phyloP scores from a whole-genome alignment of 2,113 vertebrate genomes.

The Procavia capensis region DNA sequence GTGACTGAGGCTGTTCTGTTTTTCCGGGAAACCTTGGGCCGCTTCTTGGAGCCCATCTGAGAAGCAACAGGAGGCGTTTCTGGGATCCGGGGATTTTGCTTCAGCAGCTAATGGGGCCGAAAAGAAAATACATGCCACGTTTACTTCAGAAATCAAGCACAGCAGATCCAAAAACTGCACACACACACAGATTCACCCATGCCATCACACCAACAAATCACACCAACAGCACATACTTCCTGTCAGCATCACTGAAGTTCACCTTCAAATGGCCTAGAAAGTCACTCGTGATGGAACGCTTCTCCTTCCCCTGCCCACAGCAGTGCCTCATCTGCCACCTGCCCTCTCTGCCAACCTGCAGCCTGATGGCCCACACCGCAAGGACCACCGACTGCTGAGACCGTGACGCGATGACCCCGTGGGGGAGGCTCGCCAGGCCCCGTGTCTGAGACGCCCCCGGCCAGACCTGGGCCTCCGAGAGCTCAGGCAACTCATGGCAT shows the following conservation, averaged over 20 bases:
- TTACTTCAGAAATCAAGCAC: background rate
- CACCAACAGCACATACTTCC: fast-evolving
- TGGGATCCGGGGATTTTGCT: constrained; percentile 68
- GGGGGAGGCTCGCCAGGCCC: too few relatives aligned
- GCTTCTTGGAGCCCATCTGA: constrained; percentile 30
- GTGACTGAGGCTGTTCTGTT: background rate
- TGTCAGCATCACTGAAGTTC: fast-evolving
- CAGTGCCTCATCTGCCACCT: fast-evolving
- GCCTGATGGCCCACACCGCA: background rate
- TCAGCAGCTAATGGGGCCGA: constrained; percentile 80
- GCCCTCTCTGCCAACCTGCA: background rate
- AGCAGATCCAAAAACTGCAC: fast-evolving
- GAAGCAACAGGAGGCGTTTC: fast-evolving
- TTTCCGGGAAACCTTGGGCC: background rate
- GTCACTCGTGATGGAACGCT: background rate
- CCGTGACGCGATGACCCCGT: too few relatives aligned
- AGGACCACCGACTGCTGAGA: too few relatives aligned
- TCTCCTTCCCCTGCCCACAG: background rate
- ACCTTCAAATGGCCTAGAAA: background rate
- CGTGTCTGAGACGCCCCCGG: too few relatives aligned
- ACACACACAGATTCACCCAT: fast-evolving
- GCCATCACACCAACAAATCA: too few relatives aligned
- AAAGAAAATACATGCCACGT: background rate
- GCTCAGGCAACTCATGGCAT: background rate
- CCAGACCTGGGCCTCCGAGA: background rate